Conservation (phyloP, 2,797 vertebrate genomes). For the Gobio occitaniae region DNA sequence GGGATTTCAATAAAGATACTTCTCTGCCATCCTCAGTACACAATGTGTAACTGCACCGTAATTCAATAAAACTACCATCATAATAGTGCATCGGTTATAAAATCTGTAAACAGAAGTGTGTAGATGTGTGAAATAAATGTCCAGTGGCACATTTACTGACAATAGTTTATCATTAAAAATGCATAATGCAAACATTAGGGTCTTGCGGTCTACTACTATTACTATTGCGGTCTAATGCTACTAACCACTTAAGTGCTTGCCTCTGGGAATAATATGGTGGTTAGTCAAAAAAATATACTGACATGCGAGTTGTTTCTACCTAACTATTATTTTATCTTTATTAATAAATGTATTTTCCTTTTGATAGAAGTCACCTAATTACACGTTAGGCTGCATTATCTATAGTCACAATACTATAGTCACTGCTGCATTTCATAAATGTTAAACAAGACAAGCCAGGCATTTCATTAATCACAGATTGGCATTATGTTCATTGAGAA, state of each 20-base stretch:
- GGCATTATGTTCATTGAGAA: neutral
- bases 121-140: neutral
- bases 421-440: neutral
- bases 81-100: neutral
- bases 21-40: conserved; percentile 25
- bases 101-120: neutral
- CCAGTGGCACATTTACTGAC: neutral
- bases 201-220: neutral
- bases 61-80: neutral
- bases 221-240: neutral
- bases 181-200: neutral
- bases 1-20: neutral
- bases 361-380: neutral
- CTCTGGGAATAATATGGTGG: neutral
- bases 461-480: neutral
- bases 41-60: neutral
- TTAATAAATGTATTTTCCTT: neutral
- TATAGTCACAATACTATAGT: neutral
- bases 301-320: neutral
- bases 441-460: neutral
- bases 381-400: neutral
- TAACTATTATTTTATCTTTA: neutral
- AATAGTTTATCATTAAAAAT: neutral
- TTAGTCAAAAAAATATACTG: neutral
- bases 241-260: neutral